Base-by-base conservation (phyloP, 2,888 invertebrate genomes). In the Andricus curvator region DNA sequence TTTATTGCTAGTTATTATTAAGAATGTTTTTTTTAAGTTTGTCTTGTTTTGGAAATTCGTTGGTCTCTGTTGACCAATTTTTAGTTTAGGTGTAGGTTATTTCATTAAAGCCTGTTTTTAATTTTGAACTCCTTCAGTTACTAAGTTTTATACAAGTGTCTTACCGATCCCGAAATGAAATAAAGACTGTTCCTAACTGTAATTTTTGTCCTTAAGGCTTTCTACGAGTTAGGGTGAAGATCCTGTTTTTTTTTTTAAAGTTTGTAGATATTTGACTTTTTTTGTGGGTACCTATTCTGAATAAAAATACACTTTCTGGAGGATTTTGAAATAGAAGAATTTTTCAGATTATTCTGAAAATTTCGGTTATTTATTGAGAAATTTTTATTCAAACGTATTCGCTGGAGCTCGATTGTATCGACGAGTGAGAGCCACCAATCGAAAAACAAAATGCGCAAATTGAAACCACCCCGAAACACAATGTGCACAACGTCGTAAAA, bases 401-500 rank as follows among this genome's bases (percentile, higher is more conserved):
- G 74, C 74, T 68, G 68, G 15, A 25, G 48, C 44, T 74, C 11
- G 74, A 51, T 51, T 20, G 51, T 70, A 70, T 51, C 17, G 70
- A 70, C 29, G 74, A 74, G 74, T 74, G 33, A 29, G 33, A n/a
- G 29, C n/a, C 51, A 74, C 20, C 48, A 78, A 67, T 37, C 20
- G 33, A 48, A 67, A 51, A 37, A 78, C 22, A 67, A 67, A 51
- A 67, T n/a, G 51, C 78, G 51, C 37, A 41, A 67, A 62, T 56
- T 51, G n/a, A 78, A 77, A 22, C 56, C 22, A 78, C 20, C 37
- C 11, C 48, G 29, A 74, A 25, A 74, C 29, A 74, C 29, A 70
- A 70, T 81, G 83, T 86, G 89, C 89, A 89, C 88, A 89, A 89
- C 89, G 88, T 89, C 87, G 86, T 85, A 89, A 86, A 87, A 81